A percentile compares a stretch with the other conserved stretches of the same genome.
These are phyloP conservation scores for Listronotus oregonensis DNA, from an alignment of 1,140 invertebrate genomes.

Conservation along the genomic window DNA sequence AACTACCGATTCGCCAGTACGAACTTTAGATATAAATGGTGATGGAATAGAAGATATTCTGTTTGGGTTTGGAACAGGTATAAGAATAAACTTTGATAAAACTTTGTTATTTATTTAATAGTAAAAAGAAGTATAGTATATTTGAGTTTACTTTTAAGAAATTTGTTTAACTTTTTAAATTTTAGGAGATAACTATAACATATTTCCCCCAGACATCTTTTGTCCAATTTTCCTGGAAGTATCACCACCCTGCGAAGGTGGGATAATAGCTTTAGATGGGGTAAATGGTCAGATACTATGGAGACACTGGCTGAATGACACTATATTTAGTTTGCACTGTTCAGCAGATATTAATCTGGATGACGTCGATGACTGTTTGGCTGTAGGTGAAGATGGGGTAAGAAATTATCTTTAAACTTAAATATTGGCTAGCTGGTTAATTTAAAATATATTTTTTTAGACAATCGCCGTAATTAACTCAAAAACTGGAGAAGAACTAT, in stretches of 20 bases:
- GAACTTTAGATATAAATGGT: conserved; percentile 73
- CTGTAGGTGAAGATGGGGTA: conserved; percentile 74
- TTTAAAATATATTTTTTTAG: conserved; percentile 53
- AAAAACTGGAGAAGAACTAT: conserved; percentile 68
- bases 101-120: too few species aligned
- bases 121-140: too few species aligned
- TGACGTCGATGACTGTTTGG: conserved; percentile 73
- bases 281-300: conserved; percentile 73
- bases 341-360: conserved; percentile 74
- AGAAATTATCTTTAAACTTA: conserved; percentile 59
- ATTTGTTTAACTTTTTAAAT: conserved; percentile 5
- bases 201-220: conserved; percentile 53
- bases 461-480: conserved; percentile 72
- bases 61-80: conserved; percentile 81
- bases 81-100: too few species aligned
- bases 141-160: background rate
- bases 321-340: conserved; percentile 78
- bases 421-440: too few species aligned
- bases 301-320: conserved; percentile 75
- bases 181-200: conserved; percentile 48
- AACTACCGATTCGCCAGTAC: conserved; percentile 75
- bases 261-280: conserved; percentile 78
- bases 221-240: conserved; percentile 72
- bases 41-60: conserved; percentile 78
- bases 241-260: conserved; percentile 72